Evolutionary conservation across 2,113 vertebrate species (phyloP), one percentile per base, ranked within the genome.

Genomic region (Ciconia boyciana): DNA sequence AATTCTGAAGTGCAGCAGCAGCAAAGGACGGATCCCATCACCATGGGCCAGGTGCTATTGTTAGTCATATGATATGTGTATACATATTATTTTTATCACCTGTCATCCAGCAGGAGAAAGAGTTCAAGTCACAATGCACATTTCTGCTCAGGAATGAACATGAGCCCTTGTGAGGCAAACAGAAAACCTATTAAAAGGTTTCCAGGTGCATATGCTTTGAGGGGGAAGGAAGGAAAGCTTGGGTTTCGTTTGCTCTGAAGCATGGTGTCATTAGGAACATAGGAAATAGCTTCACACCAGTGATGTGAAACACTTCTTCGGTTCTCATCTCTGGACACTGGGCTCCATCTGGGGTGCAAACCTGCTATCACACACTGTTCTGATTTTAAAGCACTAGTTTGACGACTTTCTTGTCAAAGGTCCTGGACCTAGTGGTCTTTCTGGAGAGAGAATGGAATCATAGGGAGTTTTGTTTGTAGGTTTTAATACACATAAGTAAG

Each of bases 1-100:
- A 94, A 54, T 83, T 95, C 89, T 87, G 28, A 89, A 92, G 83
- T 81, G 48, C 72, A 92, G 7, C 70, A 79, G 69, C 86, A 79
- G 91, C 77, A 82, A 60, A 93, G 83, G 65, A 79, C 8, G 6
- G 57, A 92, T 95, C 72, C 65, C 62, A 62, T 94, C 94, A 81
- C 61, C 57, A 12, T 8, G 34, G 68, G 72, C 96, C 95, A 96
- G 96, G 96, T 96, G 96, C 92, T 94, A 75, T 96, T 94, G 92
- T 90, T 94, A 83, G 95, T 92, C 79, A 95, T 81, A 81, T 48
- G 90, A 97, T 95, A 93, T 6, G 71, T 88, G 93, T 88, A 44
- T 89, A 87, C 12, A 48, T 93, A 82, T 86, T 95, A 90, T 89
- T 97, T 97, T 96, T 95, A 97, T 97, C 96, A 91, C 89, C 94